These are phyloP conservation scores for Stenodema calcarata DNA, from an alignment of 2,888 invertebrate species.

Conservation along the genomic window DNA sequence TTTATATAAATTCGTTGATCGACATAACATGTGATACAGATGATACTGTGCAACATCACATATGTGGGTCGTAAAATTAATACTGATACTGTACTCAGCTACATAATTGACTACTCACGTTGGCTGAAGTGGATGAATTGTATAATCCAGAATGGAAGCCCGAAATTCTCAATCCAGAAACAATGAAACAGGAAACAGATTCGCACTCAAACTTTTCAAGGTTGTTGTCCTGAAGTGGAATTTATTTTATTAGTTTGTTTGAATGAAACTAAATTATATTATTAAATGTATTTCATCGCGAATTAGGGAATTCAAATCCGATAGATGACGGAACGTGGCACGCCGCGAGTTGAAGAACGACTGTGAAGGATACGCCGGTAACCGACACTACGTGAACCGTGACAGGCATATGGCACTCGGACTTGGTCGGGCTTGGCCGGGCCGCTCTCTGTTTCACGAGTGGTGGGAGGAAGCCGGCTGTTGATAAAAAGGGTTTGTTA, in stretches of 20 bases:
- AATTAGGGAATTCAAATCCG: neutral
- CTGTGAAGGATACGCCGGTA: neutral
- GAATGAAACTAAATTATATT: too few species aligned
- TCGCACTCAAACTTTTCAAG: neutral
- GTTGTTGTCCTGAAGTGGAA: too few species aligned
- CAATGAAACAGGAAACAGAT: neutral
- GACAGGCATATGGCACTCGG: constrained; percentile 28
- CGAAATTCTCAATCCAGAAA: neutral
- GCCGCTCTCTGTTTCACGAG: neutral
- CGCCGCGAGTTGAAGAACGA: neutral
- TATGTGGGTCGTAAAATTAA: too few species aligned
- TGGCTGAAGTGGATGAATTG: neutral
- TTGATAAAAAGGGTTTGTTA: neutral
- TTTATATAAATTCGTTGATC: too few species aligned
- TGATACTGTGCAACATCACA: too few species aligned
- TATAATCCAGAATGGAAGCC: neutral
- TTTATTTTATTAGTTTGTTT: too few species aligned
- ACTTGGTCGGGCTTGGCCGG: neutral
- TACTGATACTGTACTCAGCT: too few species aligned
- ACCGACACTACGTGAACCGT: constrained; percentile 1
- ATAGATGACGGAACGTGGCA: neutral
- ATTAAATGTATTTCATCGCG: neutral
- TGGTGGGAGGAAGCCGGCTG: neutral
- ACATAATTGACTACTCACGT: too few species aligned
- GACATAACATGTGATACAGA: too few species aligned